Evolutionary conservation across 2,888 invertebrate species (phyloP).

Genomic region (Diogma glabrata): DNA sequence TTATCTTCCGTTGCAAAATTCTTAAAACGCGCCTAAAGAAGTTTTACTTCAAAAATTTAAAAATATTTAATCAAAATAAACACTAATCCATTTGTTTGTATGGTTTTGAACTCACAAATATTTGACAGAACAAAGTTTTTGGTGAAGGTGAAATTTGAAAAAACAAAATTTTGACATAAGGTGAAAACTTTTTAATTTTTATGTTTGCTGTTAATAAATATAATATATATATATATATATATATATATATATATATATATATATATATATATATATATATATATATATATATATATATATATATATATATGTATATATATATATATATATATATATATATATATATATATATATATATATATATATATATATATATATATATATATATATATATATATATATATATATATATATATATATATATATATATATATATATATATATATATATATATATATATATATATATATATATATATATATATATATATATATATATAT

Average conservation of each 20-base stretch:
- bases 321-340: neutral
- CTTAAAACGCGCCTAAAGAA: too few relatives aligned
- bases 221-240: neutral
- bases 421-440: conserved; percentile 3
- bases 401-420: neutral
- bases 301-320: conserved; percentile 4
- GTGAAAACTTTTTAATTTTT: too few relatives aligned
- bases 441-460: conserved; percentile 3
- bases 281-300: conserved; percentile 5
- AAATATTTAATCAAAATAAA: too few relatives aligned
- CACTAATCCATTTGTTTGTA: too few relatives aligned
- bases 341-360: neutral
- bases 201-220: neutral
- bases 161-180: too few relatives aligned
- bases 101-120: too few relatives aligned
- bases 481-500: neutral
- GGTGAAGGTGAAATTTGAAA: too few relatives aligned
- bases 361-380: conserved; percentile 3
- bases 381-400: conserved; percentile 3
- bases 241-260: neutral
- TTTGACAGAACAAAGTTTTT: too few relatives aligned
- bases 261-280: conserved; percentile 4
- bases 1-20: too few relatives aligned
- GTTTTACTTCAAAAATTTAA: too few relatives aligned
- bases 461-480: neutral